These are phyloP conservation scores for Zootoca vivipara DNA, from an alignment of 2,113 vertebrate species.

Conservation along the genomic window DNA sequence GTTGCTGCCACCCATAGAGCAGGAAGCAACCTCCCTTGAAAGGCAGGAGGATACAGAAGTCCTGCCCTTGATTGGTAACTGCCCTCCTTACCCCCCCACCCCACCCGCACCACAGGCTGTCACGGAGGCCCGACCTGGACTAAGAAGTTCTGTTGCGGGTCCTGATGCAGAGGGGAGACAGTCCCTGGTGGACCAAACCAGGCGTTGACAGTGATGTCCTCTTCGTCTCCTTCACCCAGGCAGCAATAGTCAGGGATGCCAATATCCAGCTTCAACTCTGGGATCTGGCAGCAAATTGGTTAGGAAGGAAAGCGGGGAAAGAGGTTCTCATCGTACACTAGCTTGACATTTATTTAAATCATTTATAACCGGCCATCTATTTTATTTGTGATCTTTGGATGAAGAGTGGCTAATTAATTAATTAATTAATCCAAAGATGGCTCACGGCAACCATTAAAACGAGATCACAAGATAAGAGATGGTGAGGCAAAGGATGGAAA, in stretches of 20 bases:
- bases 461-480: not conserved
- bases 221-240: constrained; percentile 89
- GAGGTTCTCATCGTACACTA: not conserved
- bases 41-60: not conserved
- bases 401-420: too few relatives aligned
- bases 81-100: not conserved
- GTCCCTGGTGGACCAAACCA: constrained; percentile 95
- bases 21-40: not conserved
- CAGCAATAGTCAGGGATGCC: constrained; percentile 94
- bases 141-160: constrained; percentile 95
- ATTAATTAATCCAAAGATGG: too few relatives aligned
- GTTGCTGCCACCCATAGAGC: not conserved
- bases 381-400: too few relatives aligned
- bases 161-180: constrained; percentile 93
- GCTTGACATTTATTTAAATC: not conserved
- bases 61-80: not conserved
- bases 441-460: not conserved
- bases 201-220: constrained; percentile 92
- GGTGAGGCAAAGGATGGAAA: not conserved
- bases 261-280: constrained; percentile 92
- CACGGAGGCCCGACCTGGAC: constrained; percentile 80
- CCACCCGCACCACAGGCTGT: rapidly evolving
- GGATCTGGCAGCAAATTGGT: constrained; percentile 77
- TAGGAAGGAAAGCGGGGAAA: not conserved
- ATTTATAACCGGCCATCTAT: not conserved